Percentiles rank a stretch among this genome's conserved stretches.
These are phyloP conservation scores for Tamias sibiricus DNA, from an alignment of 2,113 vertebrate species.

Conservation along the genomic window DNA sequence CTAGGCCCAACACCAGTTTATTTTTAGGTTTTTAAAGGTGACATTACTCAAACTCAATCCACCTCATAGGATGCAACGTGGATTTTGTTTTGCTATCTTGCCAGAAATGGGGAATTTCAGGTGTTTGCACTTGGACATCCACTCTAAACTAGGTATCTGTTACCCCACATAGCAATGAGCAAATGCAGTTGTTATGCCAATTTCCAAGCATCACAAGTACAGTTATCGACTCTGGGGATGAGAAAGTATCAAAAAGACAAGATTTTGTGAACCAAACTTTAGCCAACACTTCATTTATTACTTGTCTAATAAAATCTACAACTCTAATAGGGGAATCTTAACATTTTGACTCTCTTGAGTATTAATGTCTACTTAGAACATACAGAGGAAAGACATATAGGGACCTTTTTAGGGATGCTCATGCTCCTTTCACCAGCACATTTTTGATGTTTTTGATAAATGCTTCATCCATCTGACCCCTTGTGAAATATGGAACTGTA, in stretches of 20 bases:
- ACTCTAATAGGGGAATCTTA: too few species aligned
- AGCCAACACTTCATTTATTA: neutral
- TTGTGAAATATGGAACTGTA: neutral
- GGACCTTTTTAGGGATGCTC: neutral
- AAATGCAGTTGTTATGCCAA: neutral
- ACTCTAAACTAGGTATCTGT: neutral
- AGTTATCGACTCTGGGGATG: too few species aligned
- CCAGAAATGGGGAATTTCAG: neutral
- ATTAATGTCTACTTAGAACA: neutral
- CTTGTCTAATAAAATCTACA: neutral
- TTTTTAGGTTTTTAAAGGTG: neutral
- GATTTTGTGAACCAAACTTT: neutral
- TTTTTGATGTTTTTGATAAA: neutral
- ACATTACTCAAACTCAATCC: neutral
- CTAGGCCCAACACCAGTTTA: neutral
- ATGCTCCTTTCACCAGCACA: neutral
- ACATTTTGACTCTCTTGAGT: neutral
- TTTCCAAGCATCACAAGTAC: neutral
- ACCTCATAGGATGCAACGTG: neutral
- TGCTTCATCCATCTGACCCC: neutral
- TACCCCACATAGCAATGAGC: neutral
- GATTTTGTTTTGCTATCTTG: neutral
- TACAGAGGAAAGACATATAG: neutral
- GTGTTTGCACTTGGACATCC: neutral
- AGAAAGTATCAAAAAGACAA: neutral